These are phyloP conservation scores for Corydoras sp. DNA, from an alignment of 2,113 vertebrate genomes.

Conservation along the genomic window DNA sequence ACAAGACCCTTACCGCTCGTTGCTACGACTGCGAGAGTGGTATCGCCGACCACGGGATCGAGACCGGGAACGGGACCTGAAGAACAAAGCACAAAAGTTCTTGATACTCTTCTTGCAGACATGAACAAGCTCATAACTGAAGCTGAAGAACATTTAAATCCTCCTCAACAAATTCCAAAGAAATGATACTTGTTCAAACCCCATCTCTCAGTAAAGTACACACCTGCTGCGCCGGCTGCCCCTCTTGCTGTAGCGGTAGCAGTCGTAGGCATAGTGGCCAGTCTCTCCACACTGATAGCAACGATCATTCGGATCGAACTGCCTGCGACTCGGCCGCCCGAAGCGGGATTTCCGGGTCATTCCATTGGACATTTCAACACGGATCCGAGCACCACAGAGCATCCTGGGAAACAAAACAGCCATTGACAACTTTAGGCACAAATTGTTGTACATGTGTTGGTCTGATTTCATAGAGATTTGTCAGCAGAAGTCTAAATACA, in stretches of 20 bases:
- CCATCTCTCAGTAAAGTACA: no score
- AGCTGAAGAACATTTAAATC: background rate
- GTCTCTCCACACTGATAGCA: conserved; percentile 75
- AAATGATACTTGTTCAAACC: no score
- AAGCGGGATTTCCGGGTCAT: conserved; percentile 68
- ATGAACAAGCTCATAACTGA: background rate
- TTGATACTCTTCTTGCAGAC: background rate
- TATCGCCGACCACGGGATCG: conserved; percentile 65
- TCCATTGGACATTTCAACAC: conserved; percentile 73
- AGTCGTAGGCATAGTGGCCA: conserved; percentile 76
- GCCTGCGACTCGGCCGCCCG: conserved; percentile 70
- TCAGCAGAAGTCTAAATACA: no score
- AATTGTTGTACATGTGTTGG: no score
- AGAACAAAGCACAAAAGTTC: no score
- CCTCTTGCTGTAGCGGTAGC: conserved; percentile 73
- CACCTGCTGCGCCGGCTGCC: conserved; percentile 68
- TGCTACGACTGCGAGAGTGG: conserved; percentile 66
- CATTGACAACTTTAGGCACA: no score
- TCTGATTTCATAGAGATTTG: no score
- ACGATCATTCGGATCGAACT: conserved; percentile 72
- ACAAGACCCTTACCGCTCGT: conserved; percentile 55
- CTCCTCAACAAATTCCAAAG: no score
- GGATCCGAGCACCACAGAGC: conserved; percentile 70
- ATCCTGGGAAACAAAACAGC: conserved; percentile 50
- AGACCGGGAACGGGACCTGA: conserved; percentile 65